Evolutionary conservation across 2,888 invertebrate genomes (phyloP), one percentile per base, ranked within the genome.

Genomic region (Ellobium chinense): DNA sequence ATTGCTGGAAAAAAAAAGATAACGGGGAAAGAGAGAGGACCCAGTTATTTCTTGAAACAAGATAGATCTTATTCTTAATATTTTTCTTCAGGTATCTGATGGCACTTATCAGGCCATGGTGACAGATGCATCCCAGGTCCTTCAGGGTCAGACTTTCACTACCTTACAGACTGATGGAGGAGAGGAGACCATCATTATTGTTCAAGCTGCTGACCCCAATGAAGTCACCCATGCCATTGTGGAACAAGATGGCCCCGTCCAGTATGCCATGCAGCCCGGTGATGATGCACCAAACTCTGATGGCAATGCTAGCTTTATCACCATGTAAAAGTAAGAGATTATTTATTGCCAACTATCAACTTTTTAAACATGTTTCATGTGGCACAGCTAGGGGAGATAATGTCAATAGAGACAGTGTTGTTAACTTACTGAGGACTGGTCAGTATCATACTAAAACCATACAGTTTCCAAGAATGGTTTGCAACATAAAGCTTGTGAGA

Each of bases 161-260:
- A 89, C 90, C 3, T 83, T 90, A 12, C 90, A 89, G 79, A 87
- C 86, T n/a, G 89, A 88, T 24, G 87, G 88, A 14, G 91, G 89
- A 1, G 89, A 90, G 82, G 91, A 91, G 83, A 90, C 90, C 7
- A 90, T 90, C 76, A 90, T 90, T 78, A 91, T 91, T 80, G 91
- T 91, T 3, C 91, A 91, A 82, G 89, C 90, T 21, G 89, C 88
- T 39, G 90, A 91, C 66, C 87, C 88, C 24, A 87, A 86, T 69
- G 91, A 91, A 70, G 90, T 90, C 2, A 88, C 90, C 5, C 90
- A 91, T 77, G 89, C 91, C n/a, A 89, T 91, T 37, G 91, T 91
- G 7, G 89, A 89, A 72, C 84, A 85, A 66, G 88, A 89, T 78
- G 87, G 88, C 56, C 88, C 86, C n/a, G 87, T 88, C 36, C 88